Evolutionary conservation across 2,113 vertebrate species (phyloP).

Genomic region (Neotragus pygmaeus): DNA sequence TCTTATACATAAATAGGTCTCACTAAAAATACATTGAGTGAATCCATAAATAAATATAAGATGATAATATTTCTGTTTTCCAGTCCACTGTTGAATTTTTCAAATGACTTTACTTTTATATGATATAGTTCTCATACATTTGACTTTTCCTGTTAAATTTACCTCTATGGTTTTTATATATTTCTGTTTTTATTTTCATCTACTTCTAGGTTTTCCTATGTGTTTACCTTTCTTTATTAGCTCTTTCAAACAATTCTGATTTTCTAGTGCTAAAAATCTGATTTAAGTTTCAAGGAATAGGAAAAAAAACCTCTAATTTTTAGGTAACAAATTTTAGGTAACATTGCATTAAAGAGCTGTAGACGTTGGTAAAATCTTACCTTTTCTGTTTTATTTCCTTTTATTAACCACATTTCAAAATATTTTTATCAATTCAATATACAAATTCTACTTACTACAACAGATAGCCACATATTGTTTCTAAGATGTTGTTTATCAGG

Average conservation of each 20-base stretch:
- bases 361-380: not conserved
- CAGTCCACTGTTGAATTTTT: not conserved
- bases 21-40: not conserved
- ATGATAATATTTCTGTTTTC: not conserved
- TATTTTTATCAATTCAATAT: not conserved
- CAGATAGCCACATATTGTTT: not conserved
- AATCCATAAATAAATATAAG: not conserved
- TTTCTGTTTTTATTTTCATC: not conserved
- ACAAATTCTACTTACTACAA: not conserved
- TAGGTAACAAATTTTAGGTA: not conserved
- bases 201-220: not conserved
- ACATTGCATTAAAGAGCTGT: not conserved
- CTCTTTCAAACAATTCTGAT: not conserved
- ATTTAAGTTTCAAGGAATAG: not conserved
- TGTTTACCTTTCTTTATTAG: not conserved
- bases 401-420: not conserved
- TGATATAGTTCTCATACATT: not conserved
- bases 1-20: not conserved
- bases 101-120: not conserved
- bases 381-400: not conserved
- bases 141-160: conserved; percentile 2
- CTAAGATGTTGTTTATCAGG: not conserved
- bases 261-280: not conserved
- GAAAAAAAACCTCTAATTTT: not conserved
- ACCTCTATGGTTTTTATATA: not conserved